A percentile compares a stretch with the other conserved stretches of the same genome.
phyloP scores from a whole-genome alignment of 2,113 vertebrate genomes.

The Sorex fumeus region DNA sequence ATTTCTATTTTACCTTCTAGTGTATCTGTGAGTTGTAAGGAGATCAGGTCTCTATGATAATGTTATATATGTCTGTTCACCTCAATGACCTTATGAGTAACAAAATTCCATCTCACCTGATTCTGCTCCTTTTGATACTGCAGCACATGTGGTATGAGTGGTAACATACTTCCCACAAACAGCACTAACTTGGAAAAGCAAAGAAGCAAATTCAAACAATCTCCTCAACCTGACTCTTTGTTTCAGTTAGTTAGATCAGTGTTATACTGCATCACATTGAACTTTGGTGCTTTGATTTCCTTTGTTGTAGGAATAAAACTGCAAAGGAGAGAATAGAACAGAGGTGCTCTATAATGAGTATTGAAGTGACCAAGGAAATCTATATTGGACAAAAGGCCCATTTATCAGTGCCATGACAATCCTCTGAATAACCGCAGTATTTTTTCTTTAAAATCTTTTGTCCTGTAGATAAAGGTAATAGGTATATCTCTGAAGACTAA shows the following conservation, averaged over 20 bases:
- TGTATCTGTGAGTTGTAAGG: constrained; percentile 10
- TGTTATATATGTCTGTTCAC: constrained; percentile 63
- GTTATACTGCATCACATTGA: constrained; percentile 74
- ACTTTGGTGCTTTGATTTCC: constrained; percentile 83
- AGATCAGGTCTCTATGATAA: constrained; percentile 64
- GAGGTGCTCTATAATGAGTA: constrained; percentile 73
- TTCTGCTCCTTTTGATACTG: constrained; percentile 76
- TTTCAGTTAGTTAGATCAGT: constrained; percentile 77
- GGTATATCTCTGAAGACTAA: constrained; percentile 34
- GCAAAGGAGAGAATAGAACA: constrained; percentile 75
- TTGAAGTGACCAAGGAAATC: constrained; percentile 76
- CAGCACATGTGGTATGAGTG: constrained; percentile 67
- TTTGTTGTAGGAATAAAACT: constrained; percentile 83
- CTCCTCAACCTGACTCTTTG: constrained; percentile 76
- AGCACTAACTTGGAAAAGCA: constrained; percentile 48
- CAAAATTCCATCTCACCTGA: constrained; percentile 64
- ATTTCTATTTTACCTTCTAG: constrained; percentile 49
- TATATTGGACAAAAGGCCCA: constrained; percentile 70
- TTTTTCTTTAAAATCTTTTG: constrained; percentile 55
- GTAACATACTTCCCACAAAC: constrained; percentile 81
- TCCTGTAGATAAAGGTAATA: constrained; percentile 38
- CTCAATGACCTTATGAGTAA: constrained; percentile 75
- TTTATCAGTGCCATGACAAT: constrained; percentile 80
- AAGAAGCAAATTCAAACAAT: constrained; percentile 66
- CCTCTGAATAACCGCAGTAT: constrained; percentile 68